These are phyloP conservation scores for Rhinella marina DNA, from an alignment of 2,797 vertebrate genomes.

Conservation along the genomic window DNA sequence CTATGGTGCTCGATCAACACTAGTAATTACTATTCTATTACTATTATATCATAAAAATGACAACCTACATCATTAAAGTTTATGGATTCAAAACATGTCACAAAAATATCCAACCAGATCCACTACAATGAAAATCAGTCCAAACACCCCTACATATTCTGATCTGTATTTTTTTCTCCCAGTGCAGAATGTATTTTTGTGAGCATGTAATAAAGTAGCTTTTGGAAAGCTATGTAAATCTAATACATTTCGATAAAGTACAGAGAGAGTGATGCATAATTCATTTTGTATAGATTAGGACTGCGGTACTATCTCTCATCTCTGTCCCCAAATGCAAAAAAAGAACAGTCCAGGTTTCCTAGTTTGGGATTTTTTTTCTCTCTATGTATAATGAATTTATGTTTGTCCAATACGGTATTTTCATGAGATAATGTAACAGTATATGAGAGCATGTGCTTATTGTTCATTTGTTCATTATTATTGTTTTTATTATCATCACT, in stretches of 20 bases:
- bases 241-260: conserved; percentile 40
- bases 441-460: neutral
- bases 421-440: neutral
- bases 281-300: conserved; percentile 38
- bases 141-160: neutral
- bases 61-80: neutral
- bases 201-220: conserved; percentile 29
- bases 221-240: conserved; percentile 27
- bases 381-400: neutral
- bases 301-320: conserved; percentile 46
- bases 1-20: no score
- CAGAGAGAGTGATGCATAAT: conserved; percentile 27
- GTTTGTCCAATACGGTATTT: neutral
- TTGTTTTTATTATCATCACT: no score
- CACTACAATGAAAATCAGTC: neutral
- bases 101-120: neutral
- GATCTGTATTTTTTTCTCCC: conserved; percentile 6
- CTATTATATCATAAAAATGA: no score
- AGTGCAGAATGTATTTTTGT: conserved; percentile 14
- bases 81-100: neutral
- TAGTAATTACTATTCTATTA: no score
- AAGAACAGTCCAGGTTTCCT: conserved; percentile 1
- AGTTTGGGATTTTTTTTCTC: neutral
- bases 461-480: no score
- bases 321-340: conserved; percentile 10